These are phyloP conservation scores for Poecilia gillii DNA, from an alignment of 2,797 vertebrate species.

Conservation along the genomic window DNA sequence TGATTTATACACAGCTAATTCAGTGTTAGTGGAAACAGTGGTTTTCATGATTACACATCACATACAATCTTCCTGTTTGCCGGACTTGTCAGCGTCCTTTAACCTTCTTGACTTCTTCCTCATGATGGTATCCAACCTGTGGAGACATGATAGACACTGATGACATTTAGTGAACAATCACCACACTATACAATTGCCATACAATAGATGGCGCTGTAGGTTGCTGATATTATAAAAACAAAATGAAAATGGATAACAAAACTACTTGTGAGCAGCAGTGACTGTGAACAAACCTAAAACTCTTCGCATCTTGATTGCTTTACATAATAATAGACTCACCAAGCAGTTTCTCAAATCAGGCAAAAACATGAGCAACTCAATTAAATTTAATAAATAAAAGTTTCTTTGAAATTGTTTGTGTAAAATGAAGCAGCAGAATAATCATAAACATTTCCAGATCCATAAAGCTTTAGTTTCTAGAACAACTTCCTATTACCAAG, in stretches of 20 bases:
- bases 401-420: not conserved
- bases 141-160: not conserved
- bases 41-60: not conserved
- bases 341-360: not conserved
- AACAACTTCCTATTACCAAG: not conserved
- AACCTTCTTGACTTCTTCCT: conserved; percentile 32
- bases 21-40: not conserved
- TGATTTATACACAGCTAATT: not conserved
- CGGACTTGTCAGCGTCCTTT: accelerated
- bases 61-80: conserved; percentile 44
- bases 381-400: not conserved
- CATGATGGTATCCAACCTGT: conserved; percentile 36
- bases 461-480: not conserved
- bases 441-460: not conserved
- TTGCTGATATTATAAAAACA: not conserved
- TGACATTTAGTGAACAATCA: not conserved
- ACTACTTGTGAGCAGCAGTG: not conserved
- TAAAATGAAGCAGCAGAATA: not conserved
- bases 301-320: not conserved
- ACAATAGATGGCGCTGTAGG: not conserved
- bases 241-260: not conserved
- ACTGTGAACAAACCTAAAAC: not conserved
- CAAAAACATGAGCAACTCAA: conserved; percentile 1
- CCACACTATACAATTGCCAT: not conserved
- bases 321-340: not conserved